Conservation (phyloP, 1,140 invertebrate genomes). For the Musca domestica region DNA sequence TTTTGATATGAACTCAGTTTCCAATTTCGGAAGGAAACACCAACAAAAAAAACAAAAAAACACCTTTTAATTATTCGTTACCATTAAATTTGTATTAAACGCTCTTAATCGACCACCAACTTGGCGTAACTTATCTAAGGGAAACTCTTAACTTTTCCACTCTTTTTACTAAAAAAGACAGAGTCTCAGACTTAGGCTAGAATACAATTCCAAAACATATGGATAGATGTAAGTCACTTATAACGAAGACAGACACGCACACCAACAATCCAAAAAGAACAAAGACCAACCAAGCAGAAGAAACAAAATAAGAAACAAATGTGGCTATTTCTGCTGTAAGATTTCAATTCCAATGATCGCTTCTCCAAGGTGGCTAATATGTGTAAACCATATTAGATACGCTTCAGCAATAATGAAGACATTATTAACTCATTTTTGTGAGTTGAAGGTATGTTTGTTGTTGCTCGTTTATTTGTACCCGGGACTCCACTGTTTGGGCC, state of each 20-base stretch:
- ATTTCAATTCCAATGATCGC: neutral
- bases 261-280: neutral
- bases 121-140: conserved; percentile 16
- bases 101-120: conserved; percentile 12
- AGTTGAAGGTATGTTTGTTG: neutral
- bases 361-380: conserved; percentile 43
- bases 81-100: conserved; percentile 11
- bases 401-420: conserved; percentile 53
- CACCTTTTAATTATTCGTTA: too few species aligned
- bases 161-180: neutral
- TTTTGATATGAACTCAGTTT: too few species aligned
- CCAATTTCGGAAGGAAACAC: too few species aligned
- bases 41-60: too few species aligned
- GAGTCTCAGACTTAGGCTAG: neutral
- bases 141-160: neutral
- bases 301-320: conserved; percentile 1
- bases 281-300: neutral
- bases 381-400: conserved; percentile 51
- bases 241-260: neutral
- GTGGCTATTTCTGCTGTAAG: neutral
- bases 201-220: neutral
- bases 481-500: neutral
- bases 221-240: neutral
- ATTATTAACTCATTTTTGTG: conserved; percentile 51
- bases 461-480: neutral